Base-by-base conservation (phyloP, 1,140 invertebrate genomes). In the Pseudomyrmex sp. region DNA sequence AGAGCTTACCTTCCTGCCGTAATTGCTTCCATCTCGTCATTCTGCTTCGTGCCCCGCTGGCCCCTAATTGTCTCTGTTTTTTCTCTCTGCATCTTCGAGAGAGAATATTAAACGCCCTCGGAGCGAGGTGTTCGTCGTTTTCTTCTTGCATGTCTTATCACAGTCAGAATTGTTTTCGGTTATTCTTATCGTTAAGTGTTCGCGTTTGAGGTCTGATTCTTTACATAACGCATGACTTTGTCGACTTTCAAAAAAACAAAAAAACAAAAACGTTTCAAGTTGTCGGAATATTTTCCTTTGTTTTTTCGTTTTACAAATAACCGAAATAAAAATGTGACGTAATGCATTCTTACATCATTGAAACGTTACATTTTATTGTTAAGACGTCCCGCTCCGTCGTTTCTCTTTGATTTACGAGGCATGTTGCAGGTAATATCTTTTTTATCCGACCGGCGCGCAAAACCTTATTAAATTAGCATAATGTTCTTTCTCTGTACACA, bases 1-100 rank as follows among this genome's bases (percentile, higher is more conserved):
- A 75, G 85, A 76, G 85, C 85, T 88, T 86, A 87, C 86, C 82
- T 70, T 84, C 74, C 82, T 59, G 58, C 77, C 58, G 85, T 88
- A 87, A 88, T 88, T 87, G 75, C 86, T 80, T 73, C 86, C 83
- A 85, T 87, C 83, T 84, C 75, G 69, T 87, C 85, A 80, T 87
- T 84, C 76, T 76, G 48, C 62, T 50, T 77, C 63, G 70, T 35
- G 69, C 82, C 35, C 73, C 20, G 48, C 23, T 52, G 50, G 62
- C 23, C 76, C 20, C 82, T 87, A 87, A 88, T 87, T 88, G 69
- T 84, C 82, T 56, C 85, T 48, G 82, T 82, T 84, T 61, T 86
- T 80, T 69, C 73, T 86, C 86, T 83, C 80, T 79, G 48, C 85
- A 74, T 62, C 48, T 84, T 72, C 82, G 69, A 85, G 76, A 80